Base-by-base conservation (phyloP, 2,113 vertebrate genomes). In the Chroicocephalus ridibundus region DNA sequence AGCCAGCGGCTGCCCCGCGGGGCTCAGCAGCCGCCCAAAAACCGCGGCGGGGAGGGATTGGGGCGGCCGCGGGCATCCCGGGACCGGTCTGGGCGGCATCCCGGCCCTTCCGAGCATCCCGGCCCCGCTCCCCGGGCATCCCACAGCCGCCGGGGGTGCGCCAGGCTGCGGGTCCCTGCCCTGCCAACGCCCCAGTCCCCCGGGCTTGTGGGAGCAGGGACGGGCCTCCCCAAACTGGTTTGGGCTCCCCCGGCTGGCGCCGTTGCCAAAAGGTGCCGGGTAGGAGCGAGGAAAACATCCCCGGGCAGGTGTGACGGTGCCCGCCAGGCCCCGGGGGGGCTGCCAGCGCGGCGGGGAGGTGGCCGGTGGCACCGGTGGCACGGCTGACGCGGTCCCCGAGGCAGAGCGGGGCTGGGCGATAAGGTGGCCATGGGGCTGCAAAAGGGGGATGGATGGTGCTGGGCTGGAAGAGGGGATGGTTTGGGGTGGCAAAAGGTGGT, bases 191-290 rank as follows among this genome's bases (percentile, higher is more conserved):
- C 96, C 91, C 72, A 15, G 75, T 7, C 66, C 77, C 66, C 49
- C 12, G 6, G 84, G 86, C 84, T 82, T 29, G 26, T 4, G 17
- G 86, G 26, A 83, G 47, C 19, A 11, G 68, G 42, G 84, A 72
- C 4, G 40, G 4, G 79, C 55, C 93, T 91, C 61, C 95, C 89
- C 89, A 92, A 95, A 97, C 96, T 93, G 96, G 96, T 96, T 97
- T 87, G 77, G 91, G 85, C 52, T 97, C 93, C 93, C 86, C 76
- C 5, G 44, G 60, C 81, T 72, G 89, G 91, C 72, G 89, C 64
- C 66, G 52, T 65, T 97, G 96, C 97, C 92, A 94, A 58, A 80
- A 92, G 85, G 75, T 21, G 66, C 34, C 8, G 58, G 84, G 84
- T n/a, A 91, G 64, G 58, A 72, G 95, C 13, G 15, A 86, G 47